Evolutionary conservation across 2,797 vertebrate species (phyloP), one percentile per base, ranked within the genome.

Genomic region (Uromys caudimaculatus): DNA sequence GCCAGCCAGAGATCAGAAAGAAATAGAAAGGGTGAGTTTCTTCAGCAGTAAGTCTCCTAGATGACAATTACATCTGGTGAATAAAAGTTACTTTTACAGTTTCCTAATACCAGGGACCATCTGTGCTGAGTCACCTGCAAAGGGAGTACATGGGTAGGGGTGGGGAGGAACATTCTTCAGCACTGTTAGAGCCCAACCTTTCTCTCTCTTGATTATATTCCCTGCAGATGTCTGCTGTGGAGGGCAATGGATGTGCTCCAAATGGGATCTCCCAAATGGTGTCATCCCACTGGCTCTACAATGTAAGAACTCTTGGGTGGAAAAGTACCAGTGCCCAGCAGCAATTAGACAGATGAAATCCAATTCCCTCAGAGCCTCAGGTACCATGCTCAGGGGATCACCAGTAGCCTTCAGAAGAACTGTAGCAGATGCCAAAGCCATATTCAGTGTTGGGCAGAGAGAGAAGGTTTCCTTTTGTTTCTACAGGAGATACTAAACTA

Each of bases 281-380:
- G 52, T 0, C 21, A 19, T 98, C 85, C 32, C n/a, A 76, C 0
- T 56, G 58, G 14, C 87, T 97, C 95, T 97, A 97, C 97, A 98
- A 98, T 44, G 44, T 12, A 83, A 54, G 83, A 92, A 92, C 60
- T 95, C 19, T 89, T 92, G 76, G 24, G 38, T 92, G 79, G 95
- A 93, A 97, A 97, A 95, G 85, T 76, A 94, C 90, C 92, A 71
- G 58, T 0, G 6, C 14, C 35, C 79, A 60, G 27, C 69, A 90
- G 82, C 88, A 92, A 60, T 44, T 35, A 83, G 91, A 89, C 44
- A 81, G 62, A 90, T 11, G 64, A 81, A 88, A 85, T n/a, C 21
- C 83, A 27, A 32, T 81, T 88, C 93, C 41, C 16, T 71, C 23
- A 5, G 76, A 94, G 69, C 38, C 82, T 67, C n/a, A 24, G 83